Evolutionary conservation across 1,140 invertebrate species (phyloP), one percentile per base, ranked within the genome.

Genomic region (Aricia agestis): DNA sequence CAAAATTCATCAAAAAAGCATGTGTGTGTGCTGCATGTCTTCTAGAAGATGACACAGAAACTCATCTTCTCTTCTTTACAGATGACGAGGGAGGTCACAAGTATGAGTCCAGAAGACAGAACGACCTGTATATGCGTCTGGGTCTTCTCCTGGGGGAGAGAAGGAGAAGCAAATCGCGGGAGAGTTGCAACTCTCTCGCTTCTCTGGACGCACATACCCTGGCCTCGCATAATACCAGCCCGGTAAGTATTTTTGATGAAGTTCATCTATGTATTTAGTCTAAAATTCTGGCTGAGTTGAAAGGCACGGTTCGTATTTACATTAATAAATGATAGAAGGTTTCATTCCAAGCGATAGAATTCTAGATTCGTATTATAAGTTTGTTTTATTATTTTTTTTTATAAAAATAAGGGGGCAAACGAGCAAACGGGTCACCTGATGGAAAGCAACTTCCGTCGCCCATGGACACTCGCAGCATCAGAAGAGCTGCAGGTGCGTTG

Each of bases 51-150:
- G 41, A 19, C n/a, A 0, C 9, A 32, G 59, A 41, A 57, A 45
- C 41, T 66, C 59, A 67, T 11, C 7, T 74, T 65, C 41, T 19
- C 58, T 32, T 77, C 69, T 69, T 92, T 90, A 0, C 90, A 96
- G 95, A 96, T 86, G 95, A 96, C 78, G 95, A 95, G 90, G 94
- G 94, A 25, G 93, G 93, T 71, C 92, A 92, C 76, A 95, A 95
- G 82, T 91, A 92, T 74, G 92, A 93, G 67, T 93, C 93, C 59
- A 93, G 94, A 72, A 93, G 93, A 17, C 95, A 95, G 79, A 95
- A 94, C 82, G 97, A 98, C 85, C 93, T 98, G 36, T 97, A 98
- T 87, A 96, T 97, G 93, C 93, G 97, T 1, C 90, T 98, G 32
- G 97, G 97, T 4, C 89, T 98, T 7, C 90, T 98, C 15, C 90